Evolutionary conservation across 2,888 invertebrate species (phyloP).

Genomic region (Kuschelorhynchus macadamiae): DNA sequence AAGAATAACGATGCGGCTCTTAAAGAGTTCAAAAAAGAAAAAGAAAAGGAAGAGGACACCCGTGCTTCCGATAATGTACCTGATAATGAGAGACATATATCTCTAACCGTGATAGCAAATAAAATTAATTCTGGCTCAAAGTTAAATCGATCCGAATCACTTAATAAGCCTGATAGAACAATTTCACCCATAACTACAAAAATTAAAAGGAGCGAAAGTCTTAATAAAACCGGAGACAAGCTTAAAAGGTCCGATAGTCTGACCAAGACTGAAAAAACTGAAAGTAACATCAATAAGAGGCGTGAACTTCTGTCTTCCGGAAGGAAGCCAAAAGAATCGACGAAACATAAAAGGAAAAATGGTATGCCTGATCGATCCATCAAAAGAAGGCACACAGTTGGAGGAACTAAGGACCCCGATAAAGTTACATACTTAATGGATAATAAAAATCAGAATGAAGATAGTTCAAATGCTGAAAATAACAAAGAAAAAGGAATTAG

Average conservation of each 20-base stretch:
- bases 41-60: constrained; percentile 69
- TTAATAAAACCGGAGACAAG: constrained; percentile 71
- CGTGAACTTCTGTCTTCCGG: constrained; percentile 71
- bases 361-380: constrained; percentile 87
- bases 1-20: constrained; percentile 53
- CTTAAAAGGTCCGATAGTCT: constrained; percentile 76
- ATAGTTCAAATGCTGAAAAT: constrained; percentile 62
- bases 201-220: constrained; percentile 75
- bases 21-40: constrained; percentile 67
- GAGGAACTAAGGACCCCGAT: constrained; percentile 91
- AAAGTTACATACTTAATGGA: constrained; percentile 73
- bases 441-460: constrained; percentile 70
- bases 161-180: constrained; percentile 72
- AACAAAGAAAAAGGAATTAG: constrained; percentile 72
- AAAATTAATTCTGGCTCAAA: constrained; percentile 63
- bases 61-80: constrained; percentile 62
- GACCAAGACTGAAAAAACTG: constrained; percentile 82
- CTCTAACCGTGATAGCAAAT: constrained; percentile 54
- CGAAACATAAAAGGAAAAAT: constrained; percentile 81
- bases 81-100: constrained; percentile 64
- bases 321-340: constrained; percentile 70
- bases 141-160: constrained; percentile 75
- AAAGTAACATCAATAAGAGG: constrained; percentile 83
- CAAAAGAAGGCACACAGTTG: constrained; percentile 92
- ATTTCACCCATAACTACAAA: constrained; percentile 67